phyloP scores from a whole-genome alignment of 1,140 invertebrate species.

The Drosophila malerkotliana region DNA sequence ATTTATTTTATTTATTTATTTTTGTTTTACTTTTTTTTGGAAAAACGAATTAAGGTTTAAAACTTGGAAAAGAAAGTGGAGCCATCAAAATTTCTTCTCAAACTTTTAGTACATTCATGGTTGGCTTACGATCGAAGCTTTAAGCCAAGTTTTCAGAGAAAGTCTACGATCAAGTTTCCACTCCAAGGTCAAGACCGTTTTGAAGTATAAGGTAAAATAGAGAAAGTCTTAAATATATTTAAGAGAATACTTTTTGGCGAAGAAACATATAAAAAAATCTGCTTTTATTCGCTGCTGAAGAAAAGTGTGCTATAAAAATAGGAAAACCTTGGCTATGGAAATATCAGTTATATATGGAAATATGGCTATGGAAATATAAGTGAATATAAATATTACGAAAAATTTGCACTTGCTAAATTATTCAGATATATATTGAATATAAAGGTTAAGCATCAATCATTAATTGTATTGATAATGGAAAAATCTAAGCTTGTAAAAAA shows the following conservation, averaged over 20 bases:
- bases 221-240: not conserved
- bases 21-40: too few relatives aligned
- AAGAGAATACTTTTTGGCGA: slow-evolving; percentile 17
- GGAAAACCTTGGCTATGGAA: not conserved
- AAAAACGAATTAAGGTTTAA: slow-evolving; percentile 4
- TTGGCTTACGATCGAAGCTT: slow-evolving; percentile 1
- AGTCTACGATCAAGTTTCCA: slow-evolving; percentile 1
- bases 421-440: too few relatives aligned
- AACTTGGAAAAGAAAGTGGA: slow-evolving; percentile 6
- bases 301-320: slow-evolving; percentile 11
- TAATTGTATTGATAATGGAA: too few relatives aligned
- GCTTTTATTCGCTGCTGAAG: not conserved
- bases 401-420: too few relatives aligned
- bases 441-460: too few relatives aligned
- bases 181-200: not conserved
- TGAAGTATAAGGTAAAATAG: not conserved
- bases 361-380: too few relatives aligned
- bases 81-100: not conserved
- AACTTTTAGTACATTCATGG: slow-evolving; percentile 23
- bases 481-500: too few relatives aligned
- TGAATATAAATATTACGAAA: too few relatives aligned
- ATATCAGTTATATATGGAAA: too few relatives aligned
- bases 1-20: not conserved
- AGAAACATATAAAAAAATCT: not conserved
- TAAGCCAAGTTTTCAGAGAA: slow-evolving; percentile 2